phyloP scores from a whole-genome alignment of 2,888 invertebrate species.

The Zele albiditarsus region DNA sequence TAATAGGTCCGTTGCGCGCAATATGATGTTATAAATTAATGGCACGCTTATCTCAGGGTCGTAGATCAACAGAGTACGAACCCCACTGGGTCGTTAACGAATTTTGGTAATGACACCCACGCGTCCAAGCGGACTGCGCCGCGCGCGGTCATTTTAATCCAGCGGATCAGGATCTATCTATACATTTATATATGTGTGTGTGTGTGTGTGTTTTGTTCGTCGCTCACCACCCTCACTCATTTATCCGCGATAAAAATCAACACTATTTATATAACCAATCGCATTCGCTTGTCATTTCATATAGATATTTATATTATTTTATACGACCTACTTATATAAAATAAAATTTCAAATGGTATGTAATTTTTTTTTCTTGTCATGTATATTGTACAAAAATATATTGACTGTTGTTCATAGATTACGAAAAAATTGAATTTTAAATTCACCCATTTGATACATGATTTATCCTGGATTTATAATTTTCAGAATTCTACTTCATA shows the following conservation, averaged over 20 bases:
- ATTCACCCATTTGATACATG: too few species aligned
- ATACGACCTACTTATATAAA: too few species aligned
- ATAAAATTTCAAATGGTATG: too few species aligned
- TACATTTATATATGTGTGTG: background rate
- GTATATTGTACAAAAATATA: too few species aligned
- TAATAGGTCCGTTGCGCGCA: conserved; percentile 21
- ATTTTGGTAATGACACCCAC: conserved; percentile 61
- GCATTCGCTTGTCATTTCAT: background rate
- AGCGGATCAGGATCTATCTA: background rate
- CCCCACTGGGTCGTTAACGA: conserved; percentile 56
- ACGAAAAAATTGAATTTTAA: too few species aligned
- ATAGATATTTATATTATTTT: background rate
- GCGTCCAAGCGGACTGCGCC: conserved; percentile 47
- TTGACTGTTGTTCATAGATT: too few species aligned
- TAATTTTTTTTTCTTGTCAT: too few species aligned
- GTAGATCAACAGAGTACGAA: conserved; percentile 21
- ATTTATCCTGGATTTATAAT: too few species aligned
- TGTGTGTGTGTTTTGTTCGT: conserved; percentile 23
- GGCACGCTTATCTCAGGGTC: conserved; percentile 26
- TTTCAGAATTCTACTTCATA: too few species aligned
- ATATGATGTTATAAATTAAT: conserved; percentile 38
- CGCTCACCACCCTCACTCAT: background rate
- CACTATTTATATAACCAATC: background rate
- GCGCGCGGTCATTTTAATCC: conserved; percentile 41
- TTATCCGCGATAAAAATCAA: conserved; percentile 16